Conservation (phyloP, 2,888 invertebrate species). For the Apeira syringaria region DNA sequence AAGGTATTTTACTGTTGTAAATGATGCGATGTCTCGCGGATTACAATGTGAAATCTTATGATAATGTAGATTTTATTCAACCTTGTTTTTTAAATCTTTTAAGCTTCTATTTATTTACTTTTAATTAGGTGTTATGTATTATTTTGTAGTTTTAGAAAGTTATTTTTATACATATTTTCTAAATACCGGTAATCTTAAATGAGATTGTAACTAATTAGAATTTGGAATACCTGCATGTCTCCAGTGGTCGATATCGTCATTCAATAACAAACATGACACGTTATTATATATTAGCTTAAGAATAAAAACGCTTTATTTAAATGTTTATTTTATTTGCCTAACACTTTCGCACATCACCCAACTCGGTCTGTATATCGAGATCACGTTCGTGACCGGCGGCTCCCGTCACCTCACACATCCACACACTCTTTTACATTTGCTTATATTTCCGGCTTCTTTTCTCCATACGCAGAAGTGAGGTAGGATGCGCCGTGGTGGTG, state of each 20-base stretch:
- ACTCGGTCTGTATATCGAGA: too few species aligned
- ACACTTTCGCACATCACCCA: too few species aligned
- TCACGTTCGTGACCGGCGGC: too few species aligned
- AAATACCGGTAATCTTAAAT: background rate
- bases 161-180: background rate
- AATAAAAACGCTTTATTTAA: background rate
- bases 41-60: background rate
- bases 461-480: too few species aligned
- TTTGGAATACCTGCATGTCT: background rate
- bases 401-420: too few species aligned
- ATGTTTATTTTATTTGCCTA: background rate
- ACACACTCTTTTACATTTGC: too few species aligned
- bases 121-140: constrained; percentile 5
- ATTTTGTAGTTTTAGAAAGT: background rate
- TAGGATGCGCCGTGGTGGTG: too few species aligned
- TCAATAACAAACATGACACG: background rate
- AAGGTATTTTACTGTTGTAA: background rate
- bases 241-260: background rate
- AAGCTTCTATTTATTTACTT: constrained; percentile 18
- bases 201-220: background rate
- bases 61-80: constrained; percentile 5
- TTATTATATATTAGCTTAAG: background rate
- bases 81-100: constrained; percentile 8
- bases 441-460: too few species aligned
- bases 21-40: constrained; percentile 8